Percentiles rank a stretch among this genome's conserved stretches.
Evolutionary conservation across 1,140 invertebrate species (phyloP).

Genomic region (Tribolium madens): DNA sequence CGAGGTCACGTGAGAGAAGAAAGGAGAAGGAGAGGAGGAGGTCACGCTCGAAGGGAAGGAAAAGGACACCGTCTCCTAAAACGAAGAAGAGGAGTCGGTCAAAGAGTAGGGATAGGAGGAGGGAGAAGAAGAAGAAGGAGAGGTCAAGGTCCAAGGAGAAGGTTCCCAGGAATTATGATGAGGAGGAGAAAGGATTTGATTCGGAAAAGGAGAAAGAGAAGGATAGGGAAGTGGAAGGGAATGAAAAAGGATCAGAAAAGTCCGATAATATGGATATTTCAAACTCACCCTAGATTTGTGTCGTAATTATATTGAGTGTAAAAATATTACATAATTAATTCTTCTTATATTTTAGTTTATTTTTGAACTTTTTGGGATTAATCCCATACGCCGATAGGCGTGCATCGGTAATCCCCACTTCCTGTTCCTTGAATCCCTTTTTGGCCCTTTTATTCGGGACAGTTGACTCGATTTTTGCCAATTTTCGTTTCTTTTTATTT

Average conservation of each 20-base stretch:
- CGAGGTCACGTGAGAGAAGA: constrained; percentile 64
- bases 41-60: constrained; percentile 63
- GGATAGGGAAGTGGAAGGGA: constrained; percentile 54
- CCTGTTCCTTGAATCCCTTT: constrained; percentile 57
- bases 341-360: constrained; percentile 71
- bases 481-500: background rate
- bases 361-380: constrained; percentile 91
- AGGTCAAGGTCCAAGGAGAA: constrained; percentile 61
- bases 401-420: constrained; percentile 75
- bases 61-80: constrained; percentile 49
- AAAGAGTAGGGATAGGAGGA: constrained; percentile 56
- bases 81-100: constrained; percentile 56
- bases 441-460: constrained; percentile 38
- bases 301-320: background rate
- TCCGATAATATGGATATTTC: constrained; percentile 74
- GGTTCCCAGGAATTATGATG: constrained; percentile 69
- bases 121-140: constrained; percentile 57
- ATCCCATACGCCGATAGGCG: constrained; percentile 90
- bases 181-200: constrained; percentile 69
- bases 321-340: constrained; percentile 37
- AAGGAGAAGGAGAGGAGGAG: constrained; percentile 66
- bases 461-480: background rate
- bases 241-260: constrained; percentile 67
- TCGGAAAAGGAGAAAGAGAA: constrained; percentile 59
- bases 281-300: constrained; percentile 63